A percentile compares a stretch with the other conserved stretches of the same genome.
These are phyloP conservation scores for Eumerus sabulonum DNA, from an alignment of 2,888 invertebrate species.

Conservation along the genomic window DNA sequence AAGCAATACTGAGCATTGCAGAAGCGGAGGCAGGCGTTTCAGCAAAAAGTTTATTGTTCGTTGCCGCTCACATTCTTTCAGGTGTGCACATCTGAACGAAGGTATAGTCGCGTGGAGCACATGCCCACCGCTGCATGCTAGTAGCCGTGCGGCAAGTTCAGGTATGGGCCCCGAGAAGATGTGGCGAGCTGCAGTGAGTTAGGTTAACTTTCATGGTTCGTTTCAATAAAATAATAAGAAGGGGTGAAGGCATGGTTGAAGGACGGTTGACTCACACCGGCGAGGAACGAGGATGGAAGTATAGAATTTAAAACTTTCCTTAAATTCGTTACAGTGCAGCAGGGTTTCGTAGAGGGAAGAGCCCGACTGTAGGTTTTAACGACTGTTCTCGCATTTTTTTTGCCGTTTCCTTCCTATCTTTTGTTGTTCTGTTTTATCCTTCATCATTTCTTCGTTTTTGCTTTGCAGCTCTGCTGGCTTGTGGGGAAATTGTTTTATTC, in stretches of 20 bases:
- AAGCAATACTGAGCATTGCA: background rate
- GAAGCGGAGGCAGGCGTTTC: constrained; percentile 29
- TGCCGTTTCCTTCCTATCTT: background rate
- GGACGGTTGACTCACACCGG: background rate
- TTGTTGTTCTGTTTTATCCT: constrained; percentile 14
- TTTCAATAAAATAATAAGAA: constrained; percentile 49
- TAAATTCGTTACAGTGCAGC: constrained; percentile 53
- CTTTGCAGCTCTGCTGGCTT: background rate
- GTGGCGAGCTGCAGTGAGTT: constrained; percentile 28
- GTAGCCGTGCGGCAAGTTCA: background rate
- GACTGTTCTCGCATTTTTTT: no score
- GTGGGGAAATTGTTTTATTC: constrained; percentile 10
- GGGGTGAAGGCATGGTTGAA: background rate
- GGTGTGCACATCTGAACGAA: constrained; percentile 46
- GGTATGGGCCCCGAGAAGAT: constrained; percentile 2
- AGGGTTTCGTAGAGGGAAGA: constrained; percentile 2
- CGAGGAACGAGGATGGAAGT: constrained; percentile 10
- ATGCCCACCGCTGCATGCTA: background rate
- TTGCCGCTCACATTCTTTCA: constrained; percentile 53
- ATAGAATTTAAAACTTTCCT: constrained; percentile 46
- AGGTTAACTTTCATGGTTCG: constrained; percentile 54
- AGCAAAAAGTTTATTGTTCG: constrained; percentile 54
- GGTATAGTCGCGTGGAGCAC: constrained; percentile 6
- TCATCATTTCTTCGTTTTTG: constrained; percentile 10
- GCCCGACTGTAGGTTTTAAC: no score